Base-by-base conservation (phyloP, 1,140 invertebrate genomes). In the Spodoptera frugiperda region DNA sequence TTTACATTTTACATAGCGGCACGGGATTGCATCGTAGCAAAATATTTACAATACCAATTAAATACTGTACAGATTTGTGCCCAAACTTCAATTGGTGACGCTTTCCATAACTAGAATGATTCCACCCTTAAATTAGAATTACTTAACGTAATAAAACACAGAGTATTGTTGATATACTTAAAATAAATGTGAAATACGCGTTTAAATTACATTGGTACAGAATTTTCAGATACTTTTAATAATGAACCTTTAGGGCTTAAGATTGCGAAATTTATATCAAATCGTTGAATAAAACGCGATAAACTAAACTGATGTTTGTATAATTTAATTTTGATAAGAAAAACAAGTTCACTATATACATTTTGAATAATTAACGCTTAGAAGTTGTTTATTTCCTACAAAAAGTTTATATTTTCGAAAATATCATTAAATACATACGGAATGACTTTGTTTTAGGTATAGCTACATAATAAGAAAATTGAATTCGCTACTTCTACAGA, bases 1-100 rank as follows among this genome's bases (percentile, higher is more conserved):
- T 71, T 71, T 71, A 71, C 68, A 70, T 48, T n/a, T 76, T 17
- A 57, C 53, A 70, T 55, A 61, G 30, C 54, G 54, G 33, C 33
- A 44, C 51, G 44, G 12, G 68, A 44, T 39, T 19, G 51, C 51
- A n/a, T 70, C 17, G 68, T 55, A 55, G 68, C 53, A 61, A 72
- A 61, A 74, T 75, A 75, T 75, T 75, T 75, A 75, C 72, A 75
- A 39, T 65, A 59, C 55, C 55, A 65, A 74, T 65, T 49, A 61
- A 25, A 73, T 61, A 61, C 49, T 72, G 21, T 72, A 73, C 59
- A 75, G 25, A 21, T 75, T 63, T 75, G 59, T 75, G 59, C 72
- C 72, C 72, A 65, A 49, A 75, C 65, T 51, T 68, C 30, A 46
- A 25, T 53, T 53, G 48, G 15, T 21, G 25, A 68, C 53, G 12